These are phyloP conservation scores for Grallaria varia DNA, from an alignment of 2,113 vertebrate species.

Conservation along the genomic window DNA sequence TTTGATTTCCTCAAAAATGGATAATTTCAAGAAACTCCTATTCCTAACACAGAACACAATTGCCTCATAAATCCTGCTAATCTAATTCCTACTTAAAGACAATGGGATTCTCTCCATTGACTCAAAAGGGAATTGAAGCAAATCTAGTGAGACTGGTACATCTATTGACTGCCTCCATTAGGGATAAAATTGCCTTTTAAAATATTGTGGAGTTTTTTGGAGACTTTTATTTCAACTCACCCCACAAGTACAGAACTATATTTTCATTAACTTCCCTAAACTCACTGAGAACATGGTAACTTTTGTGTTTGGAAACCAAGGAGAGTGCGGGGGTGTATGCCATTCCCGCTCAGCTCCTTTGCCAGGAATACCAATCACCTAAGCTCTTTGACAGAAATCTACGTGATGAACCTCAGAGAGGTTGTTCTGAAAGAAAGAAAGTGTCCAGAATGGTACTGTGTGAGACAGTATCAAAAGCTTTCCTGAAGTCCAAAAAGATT, in stretches of 20 bases:
- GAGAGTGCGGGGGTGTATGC: background rate
- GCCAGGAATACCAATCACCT: background rate
- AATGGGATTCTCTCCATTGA: conserved; percentile 12
- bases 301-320: background rate
- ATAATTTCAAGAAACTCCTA: background rate
- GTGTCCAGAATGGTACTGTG: too few relatives aligned
- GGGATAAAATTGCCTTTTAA: conserved; percentile 24
- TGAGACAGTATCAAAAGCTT: background rate
- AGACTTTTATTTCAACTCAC: background rate
- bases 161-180: conserved; percentile 4
- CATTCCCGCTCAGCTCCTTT: background rate
- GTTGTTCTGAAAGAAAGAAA: background rate
- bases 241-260: background rate
- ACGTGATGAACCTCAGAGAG: background rate
- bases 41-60: background rate
- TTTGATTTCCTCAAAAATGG: background rate
- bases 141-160: conserved; percentile 33
- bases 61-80: conserved; percentile 26
- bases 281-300: background rate
- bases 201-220: background rate
- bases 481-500: background rate
- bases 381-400: background rate
- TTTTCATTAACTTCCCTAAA: background rate
- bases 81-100: conserved; percentile 32
- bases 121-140: conserved; percentile 21